A percentile compares a stretch with the other conserved stretches of the same genome.
These are phyloP conservation scores for Dryadula phaetusa DNA, from an alignment of 2,888 invertebrate species.

Conservation along the genomic window DNA sequence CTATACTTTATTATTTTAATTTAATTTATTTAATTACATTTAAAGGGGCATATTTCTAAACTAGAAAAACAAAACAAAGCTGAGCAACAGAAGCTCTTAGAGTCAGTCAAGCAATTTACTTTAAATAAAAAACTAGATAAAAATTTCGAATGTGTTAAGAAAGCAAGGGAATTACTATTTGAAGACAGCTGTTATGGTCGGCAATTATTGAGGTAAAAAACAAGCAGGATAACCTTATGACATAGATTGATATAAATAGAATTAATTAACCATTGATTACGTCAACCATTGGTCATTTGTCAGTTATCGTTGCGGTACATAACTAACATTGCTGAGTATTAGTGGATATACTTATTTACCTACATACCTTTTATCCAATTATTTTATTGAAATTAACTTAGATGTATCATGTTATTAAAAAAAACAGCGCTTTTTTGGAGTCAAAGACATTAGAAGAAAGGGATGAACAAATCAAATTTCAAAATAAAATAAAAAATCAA, in stretches of 20 bases:
- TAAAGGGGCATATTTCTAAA: conserved; percentile 54
- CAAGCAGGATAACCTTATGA: neutral
- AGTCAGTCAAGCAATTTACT: conserved; percentile 34
- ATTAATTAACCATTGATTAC: conserved; percentile 4
- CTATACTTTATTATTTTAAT: too few relatives aligned
- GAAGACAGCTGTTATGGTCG: conserved; percentile 61
- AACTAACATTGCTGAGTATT: neutral
- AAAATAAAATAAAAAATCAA: conserved; percentile 53
- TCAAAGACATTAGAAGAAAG: conserved; percentile 64
- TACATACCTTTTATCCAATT: neutral
- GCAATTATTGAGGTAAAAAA: conserved; percentile 58
- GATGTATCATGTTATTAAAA: neutral
- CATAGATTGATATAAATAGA: neutral
- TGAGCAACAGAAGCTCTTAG: conserved; percentile 40
- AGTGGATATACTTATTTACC: neutral
- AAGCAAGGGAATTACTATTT: conserved; percentile 61
- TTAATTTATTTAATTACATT: neutral
- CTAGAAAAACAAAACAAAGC: conserved; percentile 50
- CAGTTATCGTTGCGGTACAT: neutral
- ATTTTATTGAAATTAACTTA: neutral
- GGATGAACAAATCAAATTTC: conserved; percentile 60
- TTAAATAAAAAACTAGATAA: conserved; percentile 43
- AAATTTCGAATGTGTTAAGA: conserved; percentile 51
- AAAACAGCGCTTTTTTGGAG: conserved; percentile 58
- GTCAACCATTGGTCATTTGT: conserved; percentile 5